phyloP scores from a whole-genome alignment of 2,888 invertebrate genomes.

The Lithodes maja region DNA sequence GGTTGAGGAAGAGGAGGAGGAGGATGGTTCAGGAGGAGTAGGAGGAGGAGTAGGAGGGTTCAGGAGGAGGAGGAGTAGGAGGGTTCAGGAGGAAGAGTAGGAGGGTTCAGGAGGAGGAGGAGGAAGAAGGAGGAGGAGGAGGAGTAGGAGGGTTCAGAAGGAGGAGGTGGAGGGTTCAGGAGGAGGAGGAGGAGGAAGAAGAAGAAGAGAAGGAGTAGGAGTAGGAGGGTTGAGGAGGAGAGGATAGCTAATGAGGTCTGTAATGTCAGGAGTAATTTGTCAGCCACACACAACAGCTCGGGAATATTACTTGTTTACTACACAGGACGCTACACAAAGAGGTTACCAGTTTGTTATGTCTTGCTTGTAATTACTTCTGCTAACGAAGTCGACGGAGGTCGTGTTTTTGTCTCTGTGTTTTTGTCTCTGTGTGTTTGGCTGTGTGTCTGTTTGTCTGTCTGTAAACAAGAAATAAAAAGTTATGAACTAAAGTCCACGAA shows the following conservation, averaged over 20 bases:
- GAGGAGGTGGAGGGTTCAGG: not conserved
- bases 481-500: too few relatives aligned
- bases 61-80: too few relatives aligned
- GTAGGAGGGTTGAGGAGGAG: not conserved
- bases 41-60: too few relatives aligned
- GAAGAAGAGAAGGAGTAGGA: not conserved
- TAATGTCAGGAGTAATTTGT: not conserved
- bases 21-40: too few relatives aligned
- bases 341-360: not conserved
- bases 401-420: not conserved
- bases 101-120: too few relatives aligned
- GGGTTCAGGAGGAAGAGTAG: too few relatives aligned
- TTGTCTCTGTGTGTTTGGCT: not conserved
- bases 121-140: not conserved
- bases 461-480: too few relatives aligned
- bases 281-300: not conserved
- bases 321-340: not conserved
- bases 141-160: not conserved
- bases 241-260: not conserved
- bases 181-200: not conserved
- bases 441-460: not conserved
- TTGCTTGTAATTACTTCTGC: not conserved
- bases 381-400: not conserved
- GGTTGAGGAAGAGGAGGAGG: too few relatives aligned
- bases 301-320: not conserved